Evolutionary conservation across 2,888 invertebrate species (phyloP).

Genomic region (Prosapia bicincta): DNA sequence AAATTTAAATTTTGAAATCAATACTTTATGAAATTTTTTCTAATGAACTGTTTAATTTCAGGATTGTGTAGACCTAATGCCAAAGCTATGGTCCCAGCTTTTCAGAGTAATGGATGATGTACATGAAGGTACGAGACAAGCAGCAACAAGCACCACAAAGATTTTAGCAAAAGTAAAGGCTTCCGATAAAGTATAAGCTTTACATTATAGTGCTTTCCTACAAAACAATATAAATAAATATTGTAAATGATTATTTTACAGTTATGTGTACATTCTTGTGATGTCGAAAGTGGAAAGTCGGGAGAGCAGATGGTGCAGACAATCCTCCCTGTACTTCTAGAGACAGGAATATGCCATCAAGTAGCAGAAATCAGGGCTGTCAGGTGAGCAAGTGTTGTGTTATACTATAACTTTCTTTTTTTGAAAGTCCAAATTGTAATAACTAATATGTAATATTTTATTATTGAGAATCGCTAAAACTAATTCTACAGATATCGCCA

Average conservation of each 20-base stretch:
- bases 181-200: too few species aligned
- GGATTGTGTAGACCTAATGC: constrained; percentile 46
- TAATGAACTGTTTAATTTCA: constrained; percentile 42
- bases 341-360: constrained; percentile 72
- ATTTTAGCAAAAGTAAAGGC: constrained; percentile 71
- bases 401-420: too few species aligned
- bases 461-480: too few species aligned
- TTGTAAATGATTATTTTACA: constrained; percentile 43
- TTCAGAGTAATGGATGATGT: constrained; percentile 94
- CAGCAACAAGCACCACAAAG: constrained; percentile 67
- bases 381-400: too few species aligned
- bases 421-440: too few species aligned
- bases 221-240: too few species aligned
- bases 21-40: constrained; percentile 24
- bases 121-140: constrained; percentile 78
- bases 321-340: constrained; percentile 74
- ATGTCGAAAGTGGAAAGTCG: constrained; percentile 66
- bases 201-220: too few species aligned
- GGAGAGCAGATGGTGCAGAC: constrained; percentile 67
- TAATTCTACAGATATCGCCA: too few species aligned
- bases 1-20: too few species aligned
- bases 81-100: constrained; percentile 73
- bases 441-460: too few species aligned
- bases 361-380: constrained; percentile 76
- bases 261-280: constrained; percentile 69